Conservation (phyloP, 2,797 vertebrate genomes). For the Hapalemur alaotrensis region DNA sequence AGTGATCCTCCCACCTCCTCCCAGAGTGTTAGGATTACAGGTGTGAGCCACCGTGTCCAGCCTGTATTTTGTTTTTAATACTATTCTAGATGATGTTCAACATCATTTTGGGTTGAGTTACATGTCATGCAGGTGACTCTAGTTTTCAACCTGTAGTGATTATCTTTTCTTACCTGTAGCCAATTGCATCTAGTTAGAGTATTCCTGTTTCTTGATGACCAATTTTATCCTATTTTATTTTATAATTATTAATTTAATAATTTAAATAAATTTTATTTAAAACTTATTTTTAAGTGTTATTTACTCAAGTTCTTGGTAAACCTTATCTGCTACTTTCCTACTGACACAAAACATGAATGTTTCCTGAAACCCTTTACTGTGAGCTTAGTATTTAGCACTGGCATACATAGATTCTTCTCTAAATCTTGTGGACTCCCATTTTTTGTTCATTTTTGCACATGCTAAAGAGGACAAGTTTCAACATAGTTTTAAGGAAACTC, state of each 20-base stretch:
- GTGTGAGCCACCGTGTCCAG: too few species aligned
- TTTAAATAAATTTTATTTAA: not conserved
- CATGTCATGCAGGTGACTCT: not conserved
- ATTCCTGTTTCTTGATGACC: not conserved
- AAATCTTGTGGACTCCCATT: not conserved
- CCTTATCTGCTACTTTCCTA: not conserved
- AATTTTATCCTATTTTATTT: not conserved
- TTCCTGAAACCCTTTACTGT: not conserved
- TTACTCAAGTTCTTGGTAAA: not conserved
- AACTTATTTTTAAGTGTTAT: not conserved
- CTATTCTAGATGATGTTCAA: not conserved
- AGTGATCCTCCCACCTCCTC: too few species aligned
- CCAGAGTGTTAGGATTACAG: too few species aligned
- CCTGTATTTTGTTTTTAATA: not conserved
- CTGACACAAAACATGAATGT: not conserved
- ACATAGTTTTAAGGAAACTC: not conserved
- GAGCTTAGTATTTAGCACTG: not conserved
- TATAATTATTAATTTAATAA: not conserved
- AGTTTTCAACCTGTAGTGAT: not conserved
- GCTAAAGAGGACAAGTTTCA: conserved; percentile 11
- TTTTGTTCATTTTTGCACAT: not conserved
- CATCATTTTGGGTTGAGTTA: not conserved
- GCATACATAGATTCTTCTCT: not conserved
- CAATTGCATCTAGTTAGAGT: not conserved
- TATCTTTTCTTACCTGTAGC: not conserved